Evolutionary conservation across 2,888 invertebrate species (phyloP), one percentile per base, ranked within the genome.

Genomic region (Oscheius myriophilus): DNA sequence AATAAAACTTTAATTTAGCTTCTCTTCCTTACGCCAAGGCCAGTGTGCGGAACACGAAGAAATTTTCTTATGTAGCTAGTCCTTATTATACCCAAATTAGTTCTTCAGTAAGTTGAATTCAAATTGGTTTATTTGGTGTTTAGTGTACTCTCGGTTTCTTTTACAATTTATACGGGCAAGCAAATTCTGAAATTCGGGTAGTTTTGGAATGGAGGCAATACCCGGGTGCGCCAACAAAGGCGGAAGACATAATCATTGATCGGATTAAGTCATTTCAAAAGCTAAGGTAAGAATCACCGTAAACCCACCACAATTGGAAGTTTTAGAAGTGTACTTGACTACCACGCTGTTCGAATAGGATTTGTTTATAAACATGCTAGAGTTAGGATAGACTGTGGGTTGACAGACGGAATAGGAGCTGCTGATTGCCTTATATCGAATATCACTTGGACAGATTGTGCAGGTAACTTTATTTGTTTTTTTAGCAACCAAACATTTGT

Each of bases 121-220:
- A 4, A 1, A n/a, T 16, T 42, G 39, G 21, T 42, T 58, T 23
- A 43, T 41, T 21, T 18, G 18, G 49, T 49, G 14, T 49, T 49
- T 39, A 61, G 61, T 61, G 61, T 33, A n/a, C 61, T n/a, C 49
- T 61, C 4, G n/a, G 23, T 9, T 61, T 61, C 26, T 46, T 61
- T n/a, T 61, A 61, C 49, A 61, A 61, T 26, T 18, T 61, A 11
- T 46, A 46, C 11, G 61, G 61, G 26, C 33, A 18, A 25, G 33
- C 26, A 14, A 14, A 61, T 6, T 33, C 61, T 18, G 61, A 61
- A 61, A 61, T 61, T 26, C 21, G 61, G 33, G 33, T 61, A 11
- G 46, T 26, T 33, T 26, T 61, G 25, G 61, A 61, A 61, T 61
- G 61, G 61, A 61, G 61, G 21, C 46, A 61, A 33, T 61, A 61